Evolutionary conservation across 2,797 vertebrate genomes (phyloP), one percentile per base, ranked within the genome.

Genomic region (Tokudaia muenninki): DNA sequence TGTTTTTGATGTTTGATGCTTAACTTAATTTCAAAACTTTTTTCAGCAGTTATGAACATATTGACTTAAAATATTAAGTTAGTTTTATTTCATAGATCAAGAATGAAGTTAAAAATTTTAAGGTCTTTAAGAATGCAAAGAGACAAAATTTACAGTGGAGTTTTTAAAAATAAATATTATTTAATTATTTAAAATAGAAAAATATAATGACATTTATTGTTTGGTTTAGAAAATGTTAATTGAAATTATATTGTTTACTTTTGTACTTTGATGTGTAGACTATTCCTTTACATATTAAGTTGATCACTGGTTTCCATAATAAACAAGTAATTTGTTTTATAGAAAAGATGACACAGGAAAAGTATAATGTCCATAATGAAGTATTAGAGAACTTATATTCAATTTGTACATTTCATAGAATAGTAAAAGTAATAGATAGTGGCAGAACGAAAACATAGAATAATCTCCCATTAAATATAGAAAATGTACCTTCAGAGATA

Each of bases 31-130:
- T 81, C 47, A 50, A 31, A 88, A 96, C 75, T 7, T 7, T 12
- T 6, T 91, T 91, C 65, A 79, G 17, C 14, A 84, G 77, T 75
- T 87, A 94, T 70, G 6, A 83, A 90, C 70, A n/a, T 80, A 34
- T 94, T 5, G 78, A 12, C 6, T 70, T 16, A 55, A 79, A 67
- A 17, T 13, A 6, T 9, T 79, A 29, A 1, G 37, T 78, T 82
- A 78, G 50, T 74, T 87, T 52, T 80, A 16, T 74, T 81, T 79
- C 87, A 14, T 41, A 37, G 70, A 50, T 78, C 50, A 94, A 75
- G 29, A 84, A 94, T 70, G 3, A 81, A 80, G 11, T 0, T 41
- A 59, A 14, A 4, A 2, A 11, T 61, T 75, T 50, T 6, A 44
- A 90, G 16, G 2, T 31, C 8, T 84, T 7, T 19, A 31, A 9